Evolutionary conservation across 2,113 vertebrate species (phyloP).

Genomic region (Anoplopoma fimbria): DNA sequence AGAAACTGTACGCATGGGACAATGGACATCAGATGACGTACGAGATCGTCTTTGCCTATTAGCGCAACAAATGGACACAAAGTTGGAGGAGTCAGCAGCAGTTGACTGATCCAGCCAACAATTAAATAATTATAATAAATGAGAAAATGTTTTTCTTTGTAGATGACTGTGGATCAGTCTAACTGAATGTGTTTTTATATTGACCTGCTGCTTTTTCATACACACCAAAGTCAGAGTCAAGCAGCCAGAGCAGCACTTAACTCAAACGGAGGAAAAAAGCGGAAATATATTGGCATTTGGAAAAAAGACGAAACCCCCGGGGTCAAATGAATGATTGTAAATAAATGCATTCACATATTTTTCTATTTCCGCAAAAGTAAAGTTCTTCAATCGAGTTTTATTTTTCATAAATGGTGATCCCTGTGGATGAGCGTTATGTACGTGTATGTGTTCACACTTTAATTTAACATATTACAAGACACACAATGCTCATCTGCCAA

Average conservation of each 20-base stretch:
- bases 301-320: neutral
- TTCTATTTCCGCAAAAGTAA: neutral
- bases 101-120: neutral
- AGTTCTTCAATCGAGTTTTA: neutral
- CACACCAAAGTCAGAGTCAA: slow-evolving; percentile 5
- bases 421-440: neutral
- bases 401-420: neutral
- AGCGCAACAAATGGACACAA: neutral
- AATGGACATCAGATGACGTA: slow-evolving; percentile 95
- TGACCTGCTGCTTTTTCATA: slow-evolving; percentile 8
- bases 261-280: too few species aligned
- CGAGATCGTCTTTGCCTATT: slow-evolving; percentile 94
- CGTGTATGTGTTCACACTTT: neutral
- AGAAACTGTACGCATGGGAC: slow-evolving; percentile 95
- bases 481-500: neutral
- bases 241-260: neutral
- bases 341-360: slow-evolving; percentile 2
- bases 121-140: too few species aligned
- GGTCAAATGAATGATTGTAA: slow-evolving; percentile 12
- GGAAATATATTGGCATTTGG: slow-evolving; percentile 2
- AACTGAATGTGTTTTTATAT: slow-evolving; percentile 9
- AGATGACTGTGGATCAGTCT: slow-evolving; percentile 43
- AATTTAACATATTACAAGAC: neutral
- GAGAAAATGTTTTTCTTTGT: neutral
- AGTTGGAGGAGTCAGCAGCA: neutral